These are phyloP conservation scores for Steinernema carpocapsae DNA, from an alignment of 2,888 invertebrate species.

Conservation along the genomic window DNA sequence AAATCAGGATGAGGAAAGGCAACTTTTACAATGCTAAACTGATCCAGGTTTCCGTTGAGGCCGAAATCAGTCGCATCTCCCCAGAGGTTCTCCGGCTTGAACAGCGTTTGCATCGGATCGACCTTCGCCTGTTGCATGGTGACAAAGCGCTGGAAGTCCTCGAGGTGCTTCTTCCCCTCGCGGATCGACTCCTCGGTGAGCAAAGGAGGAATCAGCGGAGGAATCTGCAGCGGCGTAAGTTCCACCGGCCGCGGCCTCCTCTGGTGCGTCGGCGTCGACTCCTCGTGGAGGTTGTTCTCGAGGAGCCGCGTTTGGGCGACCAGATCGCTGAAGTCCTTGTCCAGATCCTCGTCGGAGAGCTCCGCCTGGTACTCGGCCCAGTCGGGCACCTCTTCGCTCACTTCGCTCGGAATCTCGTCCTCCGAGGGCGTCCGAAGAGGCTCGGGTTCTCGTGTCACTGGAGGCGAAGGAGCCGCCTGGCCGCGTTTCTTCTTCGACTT, in stretches of 20 bases:
- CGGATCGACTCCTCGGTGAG: slow-evolving; percentile 3
- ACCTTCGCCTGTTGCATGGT: background rate
- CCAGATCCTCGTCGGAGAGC: slow-evolving; percentile 27
- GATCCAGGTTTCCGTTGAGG: slow-evolving; percentile 3
- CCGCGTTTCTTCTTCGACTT: background rate
- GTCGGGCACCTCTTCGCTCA: slow-evolving; percentile 40
- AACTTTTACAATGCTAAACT: background rate
- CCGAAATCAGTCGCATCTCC: background rate
- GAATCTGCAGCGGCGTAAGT: slow-evolving; percentile 8
- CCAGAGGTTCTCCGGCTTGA: background rate
- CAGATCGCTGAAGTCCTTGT: slow-evolving; percentile 35
- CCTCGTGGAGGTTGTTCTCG: background rate
- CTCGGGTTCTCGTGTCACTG: background rate
- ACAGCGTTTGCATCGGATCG: background rate
- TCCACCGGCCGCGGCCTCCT: background rate
- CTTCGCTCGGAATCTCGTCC: slow-evolving; percentile 35
- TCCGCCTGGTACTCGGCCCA: slow-evolving; percentile 44
- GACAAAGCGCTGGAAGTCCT: background rate
- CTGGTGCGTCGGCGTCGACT: slow-evolving; percentile 22
- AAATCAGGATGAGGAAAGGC: background rate
- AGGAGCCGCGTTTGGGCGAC: slow-evolving; percentile 14
- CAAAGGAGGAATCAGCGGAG: background rate
- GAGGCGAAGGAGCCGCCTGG: background rate
- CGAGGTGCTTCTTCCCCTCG: slow-evolving; percentile 11
- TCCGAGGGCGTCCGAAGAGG: background rate